Conservation (phyloP, 2,113 vertebrate genomes). For the Crotalus viridis region DNA sequence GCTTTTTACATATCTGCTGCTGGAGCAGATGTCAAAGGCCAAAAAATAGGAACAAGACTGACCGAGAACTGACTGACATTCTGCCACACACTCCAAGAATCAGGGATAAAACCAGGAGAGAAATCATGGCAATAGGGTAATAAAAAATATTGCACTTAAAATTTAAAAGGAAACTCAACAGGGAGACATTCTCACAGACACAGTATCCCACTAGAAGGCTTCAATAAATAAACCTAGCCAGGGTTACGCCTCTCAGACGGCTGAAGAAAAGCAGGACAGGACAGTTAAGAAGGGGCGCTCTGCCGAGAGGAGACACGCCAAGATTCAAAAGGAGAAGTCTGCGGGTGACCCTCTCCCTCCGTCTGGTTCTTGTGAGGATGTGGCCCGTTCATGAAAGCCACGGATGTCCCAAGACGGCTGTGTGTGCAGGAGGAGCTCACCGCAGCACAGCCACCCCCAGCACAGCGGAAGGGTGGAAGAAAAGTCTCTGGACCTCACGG, state of each 20-base stretch:
- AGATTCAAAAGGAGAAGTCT: not conserved
- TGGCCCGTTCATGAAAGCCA: not conserved
- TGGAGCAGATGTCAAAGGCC: constrained; percentile 43
- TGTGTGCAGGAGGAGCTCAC: not conserved
- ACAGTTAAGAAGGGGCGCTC: not conserved
- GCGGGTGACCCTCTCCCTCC: not conserved
- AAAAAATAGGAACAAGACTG: constrained; percentile 26
- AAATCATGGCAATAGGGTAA: not conserved
- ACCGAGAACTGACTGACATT: constrained; percentile 54
- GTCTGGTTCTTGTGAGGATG: not conserved
- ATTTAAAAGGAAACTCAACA: constrained; percentile 63
- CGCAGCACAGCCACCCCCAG: accelerated
- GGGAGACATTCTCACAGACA: constrained; percentile 68
- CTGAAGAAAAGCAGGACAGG: constrained; percentile 4
- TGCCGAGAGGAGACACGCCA: not conserved
- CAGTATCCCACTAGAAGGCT: constrained; percentile 76
- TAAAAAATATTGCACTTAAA: constrained; percentile 89
- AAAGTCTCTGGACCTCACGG: constrained; percentile 49
- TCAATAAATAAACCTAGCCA: constrained; percentile 88
- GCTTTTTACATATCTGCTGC: constrained; percentile 66
- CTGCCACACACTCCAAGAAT: constrained; percentile 63
- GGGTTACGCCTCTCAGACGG: not conserved
- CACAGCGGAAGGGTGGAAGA: not conserved
- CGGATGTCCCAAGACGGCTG: constrained; percentile 12
- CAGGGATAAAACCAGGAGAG: constrained; percentile 34